Evolutionary conservation across 1,140 invertebrate species (phyloP).

Genomic region (Halotydeus destructor): DNA sequence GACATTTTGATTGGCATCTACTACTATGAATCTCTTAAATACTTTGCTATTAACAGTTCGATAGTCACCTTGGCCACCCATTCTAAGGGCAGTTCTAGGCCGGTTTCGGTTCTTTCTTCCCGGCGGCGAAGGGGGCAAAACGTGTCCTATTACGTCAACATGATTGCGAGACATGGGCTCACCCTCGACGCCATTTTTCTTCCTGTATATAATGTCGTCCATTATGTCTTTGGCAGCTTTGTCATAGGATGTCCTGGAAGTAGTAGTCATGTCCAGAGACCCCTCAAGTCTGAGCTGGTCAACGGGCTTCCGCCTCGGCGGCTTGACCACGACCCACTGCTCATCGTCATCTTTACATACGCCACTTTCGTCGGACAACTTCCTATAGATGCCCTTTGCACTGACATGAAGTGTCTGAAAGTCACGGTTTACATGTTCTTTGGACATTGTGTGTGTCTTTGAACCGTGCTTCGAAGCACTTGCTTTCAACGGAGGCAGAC

Average conservation of each 20-base stretch:
- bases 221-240: constrained; percentile 2
- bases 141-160: too few species aligned
- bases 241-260: constrained; percentile 15
- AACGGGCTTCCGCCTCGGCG: constrained; percentile 20
- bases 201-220: background rate
- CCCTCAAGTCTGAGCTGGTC: constrained; percentile 23
- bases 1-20: constrained; percentile 9
- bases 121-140: background rate
- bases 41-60: constrained; percentile 7
- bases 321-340: constrained; percentile 10
- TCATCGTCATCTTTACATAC: constrained; percentile 1
- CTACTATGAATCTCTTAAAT: constrained; percentile 13
- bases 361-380: background rate
- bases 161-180: too few species aligned
- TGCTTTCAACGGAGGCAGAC: too few species aligned
- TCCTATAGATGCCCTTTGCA: too few species aligned
- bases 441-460: too few species aligned
- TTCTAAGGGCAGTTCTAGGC: constrained; percentile 7
- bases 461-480: too few species aligned
- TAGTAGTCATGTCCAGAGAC: constrained; percentile 25
- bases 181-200: background rate
- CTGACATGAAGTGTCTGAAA: too few species aligned
- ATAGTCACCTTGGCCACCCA: constrained; percentile 10
- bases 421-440: too few species aligned
- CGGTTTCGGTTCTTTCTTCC: constrained; percentile 1